Base-by-base conservation (phyloP, 2,888 invertebrate species). In the Lingula anatina region DNA sequence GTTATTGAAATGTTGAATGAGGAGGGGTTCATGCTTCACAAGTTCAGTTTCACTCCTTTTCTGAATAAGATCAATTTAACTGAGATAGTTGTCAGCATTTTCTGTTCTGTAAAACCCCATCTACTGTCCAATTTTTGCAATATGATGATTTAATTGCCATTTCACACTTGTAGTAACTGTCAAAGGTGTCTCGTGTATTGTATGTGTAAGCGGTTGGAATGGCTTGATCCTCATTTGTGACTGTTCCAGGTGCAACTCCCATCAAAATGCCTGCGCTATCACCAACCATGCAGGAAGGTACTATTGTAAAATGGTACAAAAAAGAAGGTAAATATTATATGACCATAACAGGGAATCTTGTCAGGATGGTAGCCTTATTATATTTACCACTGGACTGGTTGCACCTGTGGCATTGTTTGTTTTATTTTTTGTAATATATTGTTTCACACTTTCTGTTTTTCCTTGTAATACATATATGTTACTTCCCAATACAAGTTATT, bases 221-320 rank as follows among this genome's bases (percentile, higher is more conserved):
- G n/a, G n/a, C n/a, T n/a, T n/a, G n/a, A n/a, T n/a, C n/a, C n/a
- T n/a, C n/a, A n/a, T n/a, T n/a, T n/a, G n/a, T n/a, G n/a, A n/a
- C n/a, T 46, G 37, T 60, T 62, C 21, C 58, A 69, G 70, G 53
- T 23, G 54, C 61, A n/a, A 57, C 54, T 12, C 55, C 57, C 45
- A 37, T 78, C 5, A 62, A 68, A 49, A 78, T 84, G 84, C 84
- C 84, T 15, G 80, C 84, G 0, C 67, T 84, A 27, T 84, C 84
- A 1, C 84, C 84, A 1, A 84, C 84, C 3, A 84, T 84, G 84
- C 79, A 81, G 51, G 80, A 79, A 56, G 84, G 84, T 5, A 83
- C 82, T n/a, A 71, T 73, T 43, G 61, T 71, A 21, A 68, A 70
- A 51, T 73, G 71, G 71, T 56, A 64, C 53, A 70, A 70, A 50